A percentile compares a stretch with the other conserved stretches of the same genome.
Conservation (phyloP, 2,888 invertebrate species). For the Cancer borealis region DNA sequence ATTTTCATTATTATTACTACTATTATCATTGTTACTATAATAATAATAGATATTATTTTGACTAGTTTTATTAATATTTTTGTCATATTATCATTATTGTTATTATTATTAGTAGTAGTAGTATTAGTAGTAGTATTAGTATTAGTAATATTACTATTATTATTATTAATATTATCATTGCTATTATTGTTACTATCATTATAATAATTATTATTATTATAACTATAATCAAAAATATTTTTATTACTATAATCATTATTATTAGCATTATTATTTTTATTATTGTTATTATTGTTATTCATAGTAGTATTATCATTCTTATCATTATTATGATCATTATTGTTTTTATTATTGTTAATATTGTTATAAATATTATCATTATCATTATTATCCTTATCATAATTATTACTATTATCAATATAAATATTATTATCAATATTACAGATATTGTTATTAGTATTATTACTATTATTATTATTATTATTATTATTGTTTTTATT, state of each 20-base stretch:
- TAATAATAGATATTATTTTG: too few species aligned
- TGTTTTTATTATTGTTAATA: conserved; percentile 23
- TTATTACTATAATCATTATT: not conserved
- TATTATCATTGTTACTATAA: not conserved
- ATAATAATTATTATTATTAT: not conserved
- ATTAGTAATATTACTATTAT: too few species aligned
- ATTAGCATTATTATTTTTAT: not conserved
- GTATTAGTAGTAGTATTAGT: too few species aligned
- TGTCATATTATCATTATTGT: not conserved
- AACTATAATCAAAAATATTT: not conserved
- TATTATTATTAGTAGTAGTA: not conserved
- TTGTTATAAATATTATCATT: not conserved
- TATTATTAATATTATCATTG: not conserved
- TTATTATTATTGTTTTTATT: not conserved
- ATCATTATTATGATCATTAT: conserved; percentile 25
- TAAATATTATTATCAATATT: not conserved
- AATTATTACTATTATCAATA: too few species aligned
- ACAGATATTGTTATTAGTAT: not conserved
- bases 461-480: not conserved
- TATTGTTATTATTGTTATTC: not conserved
- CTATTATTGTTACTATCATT: not conserved
- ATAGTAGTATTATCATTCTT: too few species aligned
- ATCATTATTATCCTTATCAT: not conserved
- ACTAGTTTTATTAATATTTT: conserved; percentile 15
- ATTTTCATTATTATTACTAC: not conserved